These are phyloP conservation scores for Barbus barbus DNA, from an alignment of 2,113 vertebrate genomes.

Conservation along the genomic window DNA sequence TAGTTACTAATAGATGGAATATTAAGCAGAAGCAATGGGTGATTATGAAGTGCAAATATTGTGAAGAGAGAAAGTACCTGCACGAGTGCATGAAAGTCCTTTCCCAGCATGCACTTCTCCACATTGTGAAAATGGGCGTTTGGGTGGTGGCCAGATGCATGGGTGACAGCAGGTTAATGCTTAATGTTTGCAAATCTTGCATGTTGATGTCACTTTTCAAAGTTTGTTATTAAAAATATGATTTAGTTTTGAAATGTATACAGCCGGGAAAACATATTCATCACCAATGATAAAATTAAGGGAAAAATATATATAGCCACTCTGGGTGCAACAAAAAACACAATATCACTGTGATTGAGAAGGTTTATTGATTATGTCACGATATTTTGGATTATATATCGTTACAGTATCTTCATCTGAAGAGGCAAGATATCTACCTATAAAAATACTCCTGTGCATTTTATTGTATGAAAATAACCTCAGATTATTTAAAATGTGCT, in stretches of 20 bases:
- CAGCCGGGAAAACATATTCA: not conserved
- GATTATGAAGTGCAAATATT: not conserved
- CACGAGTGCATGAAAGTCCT: constrained; percentile 6
- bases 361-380: constrained; percentile 56
- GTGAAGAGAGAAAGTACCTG: constrained; percentile 27
- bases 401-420: constrained; percentile 60
- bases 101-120: constrained; percentile 47
- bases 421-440: constrained; percentile 59
- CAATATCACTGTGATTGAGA: constrained; percentile 31
- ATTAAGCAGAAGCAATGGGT: constrained; percentile 26
- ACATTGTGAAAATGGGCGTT: constrained; percentile 42
- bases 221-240: not conserved
- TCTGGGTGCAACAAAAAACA: constrained; percentile 38
- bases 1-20: not conserved
- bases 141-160: constrained; percentile 32
- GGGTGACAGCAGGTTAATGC: constrained; percentile 60
- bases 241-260: not conserved
- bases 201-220: not conserved
- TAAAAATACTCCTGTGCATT: constrained; percentile 67
- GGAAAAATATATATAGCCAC: not conserved
- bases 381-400: constrained; percentile 31
- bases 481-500: constrained; percentile 58
- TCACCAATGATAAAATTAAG: not conserved
- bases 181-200: constrained; percentile 55
- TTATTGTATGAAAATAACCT: constrained; percentile 69